Conservation (phyloP, 2,888 invertebrate species). For the Ashinkailepas kermadecensis region DNA sequence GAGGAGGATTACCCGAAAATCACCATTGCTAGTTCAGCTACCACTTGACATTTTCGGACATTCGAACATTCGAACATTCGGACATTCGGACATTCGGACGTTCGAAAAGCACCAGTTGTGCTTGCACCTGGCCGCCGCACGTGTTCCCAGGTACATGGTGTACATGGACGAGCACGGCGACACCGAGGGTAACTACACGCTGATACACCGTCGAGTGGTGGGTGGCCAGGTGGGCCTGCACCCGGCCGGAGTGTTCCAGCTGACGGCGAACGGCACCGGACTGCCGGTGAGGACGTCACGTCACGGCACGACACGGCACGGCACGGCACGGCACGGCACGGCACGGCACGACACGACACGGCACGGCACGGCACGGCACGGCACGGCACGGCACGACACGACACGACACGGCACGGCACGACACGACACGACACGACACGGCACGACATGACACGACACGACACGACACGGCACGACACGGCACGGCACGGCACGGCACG, state of each 20-base stretch:
- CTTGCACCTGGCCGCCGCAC: no score
- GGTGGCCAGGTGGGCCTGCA: constrained; percentile 59
- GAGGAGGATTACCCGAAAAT: no score
- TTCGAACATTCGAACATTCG: no score
- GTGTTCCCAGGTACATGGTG: constrained; percentile 65
- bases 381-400: background rate
- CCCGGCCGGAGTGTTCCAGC: constrained; percentile 65
- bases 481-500: background rate
- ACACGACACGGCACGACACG: background rate
- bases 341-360: background rate
- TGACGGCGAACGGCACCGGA: constrained; percentile 48
- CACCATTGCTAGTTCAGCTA: no score
- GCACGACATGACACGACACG: background rate
- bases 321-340: background rate
- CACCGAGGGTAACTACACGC: constrained; percentile 87
- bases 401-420: background rate
- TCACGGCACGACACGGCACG: background rate
- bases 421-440: background rate
- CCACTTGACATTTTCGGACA: no score
- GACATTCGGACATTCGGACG: no score
- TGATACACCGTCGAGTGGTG: constrained; percentile 52
- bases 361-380: background rate
- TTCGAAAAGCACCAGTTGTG: no score
- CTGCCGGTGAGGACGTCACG: constrained; percentile 59
- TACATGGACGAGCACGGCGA: constrained; percentile 88